Conservation (phyloP, 1,140 invertebrate species). For the Drosophila neocordata region DNA sequence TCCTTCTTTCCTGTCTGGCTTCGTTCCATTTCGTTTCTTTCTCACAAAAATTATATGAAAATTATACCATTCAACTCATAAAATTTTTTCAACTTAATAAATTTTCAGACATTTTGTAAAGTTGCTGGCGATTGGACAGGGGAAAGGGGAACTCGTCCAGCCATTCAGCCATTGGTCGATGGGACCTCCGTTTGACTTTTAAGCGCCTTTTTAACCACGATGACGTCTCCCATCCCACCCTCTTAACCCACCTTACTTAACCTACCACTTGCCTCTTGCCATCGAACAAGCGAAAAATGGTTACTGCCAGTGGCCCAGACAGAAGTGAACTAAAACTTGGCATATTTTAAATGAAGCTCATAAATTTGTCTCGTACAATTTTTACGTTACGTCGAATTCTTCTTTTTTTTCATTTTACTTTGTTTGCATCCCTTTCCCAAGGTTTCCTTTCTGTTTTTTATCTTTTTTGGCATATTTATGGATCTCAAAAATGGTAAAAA, state of each 20-base stretch:
- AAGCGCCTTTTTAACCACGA: conserved; percentile 6
- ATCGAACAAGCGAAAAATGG: conserved; percentile 6
- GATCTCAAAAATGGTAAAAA: conserved; percentile 24
- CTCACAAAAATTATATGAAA: conserved; percentile 79
- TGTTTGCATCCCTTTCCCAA: conserved; percentile 36
- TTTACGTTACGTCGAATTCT: conserved; percentile 4
- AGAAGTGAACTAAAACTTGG: conserved; percentile 32
- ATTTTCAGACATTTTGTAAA: conserved; percentile 78
- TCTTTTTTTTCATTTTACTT: conserved; percentile 21
- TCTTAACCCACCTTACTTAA: not conserved
- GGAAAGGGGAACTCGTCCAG: not conserved
- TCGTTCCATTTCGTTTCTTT: conserved; percentile 74
- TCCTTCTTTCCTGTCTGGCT: conserved; percentile 30
- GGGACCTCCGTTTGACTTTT: conserved; percentile 1
- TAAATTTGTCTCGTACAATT: conserved; percentile 55
- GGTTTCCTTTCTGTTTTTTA: conserved; percentile 40
- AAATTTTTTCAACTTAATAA: conserved; percentile 81
- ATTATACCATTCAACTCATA: conserved; percentile 82
- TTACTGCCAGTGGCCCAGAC: not conserved
- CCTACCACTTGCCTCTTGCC: not conserved
- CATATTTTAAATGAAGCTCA: conserved; percentile 51
- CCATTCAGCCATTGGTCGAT: conserved; percentile 4
- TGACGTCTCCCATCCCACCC: conserved; percentile 13
- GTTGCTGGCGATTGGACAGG: conserved; percentile 2
- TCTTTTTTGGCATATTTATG: conserved; percentile 26